These are phyloP conservation scores for Drosophila prolongata DNA, from an alignment of 2,888 invertebrate genomes.

Conservation along the genomic window DNA sequence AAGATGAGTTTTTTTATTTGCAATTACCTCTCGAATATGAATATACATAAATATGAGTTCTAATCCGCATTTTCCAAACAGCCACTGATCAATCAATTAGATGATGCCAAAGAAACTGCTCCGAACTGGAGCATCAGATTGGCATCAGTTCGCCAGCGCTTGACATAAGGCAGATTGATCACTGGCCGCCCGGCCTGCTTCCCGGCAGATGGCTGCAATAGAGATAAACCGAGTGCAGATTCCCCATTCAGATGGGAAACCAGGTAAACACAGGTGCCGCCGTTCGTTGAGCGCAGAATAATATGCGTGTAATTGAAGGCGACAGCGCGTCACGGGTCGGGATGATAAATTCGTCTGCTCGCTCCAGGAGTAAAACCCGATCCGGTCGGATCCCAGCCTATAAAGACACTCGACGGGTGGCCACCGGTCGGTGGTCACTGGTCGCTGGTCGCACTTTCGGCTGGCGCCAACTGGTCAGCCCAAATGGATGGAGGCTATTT, in stretches of 20 bases:
- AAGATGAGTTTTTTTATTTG: too few relatives aligned
- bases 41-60: background rate
- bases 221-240: conserved; percentile 11
- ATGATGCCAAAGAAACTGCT: conserved; percentile 17
- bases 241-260: background rate
- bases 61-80: conserved; percentile 8
- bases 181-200: conserved; percentile 29
- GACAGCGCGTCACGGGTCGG: conserved; percentile 62
- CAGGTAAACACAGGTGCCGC: conserved; percentile 57
- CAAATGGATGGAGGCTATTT: conserved; percentile 73
- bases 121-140: conserved; percentile 39
- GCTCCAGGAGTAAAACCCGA: conserved; percentile 20
- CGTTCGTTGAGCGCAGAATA: conserved; percentile 58
- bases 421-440: conserved; percentile 28
- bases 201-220: conserved; percentile 27
- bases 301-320: conserved; percentile 74
- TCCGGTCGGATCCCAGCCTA: conserved; percentile 4
- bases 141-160: conserved; percentile 21
- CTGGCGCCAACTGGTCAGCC: conserved; percentile 54
- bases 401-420: conserved; percentile 58
- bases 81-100: conserved; percentile 34
- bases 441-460: conserved; percentile 16
- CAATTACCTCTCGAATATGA: background rate
- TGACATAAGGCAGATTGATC: conserved; percentile 77
- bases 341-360: conserved; percentile 65